Evolutionary conservation across 2,888 invertebrate genomes (phyloP).

Genomic region (Dynastes maya): DNA sequence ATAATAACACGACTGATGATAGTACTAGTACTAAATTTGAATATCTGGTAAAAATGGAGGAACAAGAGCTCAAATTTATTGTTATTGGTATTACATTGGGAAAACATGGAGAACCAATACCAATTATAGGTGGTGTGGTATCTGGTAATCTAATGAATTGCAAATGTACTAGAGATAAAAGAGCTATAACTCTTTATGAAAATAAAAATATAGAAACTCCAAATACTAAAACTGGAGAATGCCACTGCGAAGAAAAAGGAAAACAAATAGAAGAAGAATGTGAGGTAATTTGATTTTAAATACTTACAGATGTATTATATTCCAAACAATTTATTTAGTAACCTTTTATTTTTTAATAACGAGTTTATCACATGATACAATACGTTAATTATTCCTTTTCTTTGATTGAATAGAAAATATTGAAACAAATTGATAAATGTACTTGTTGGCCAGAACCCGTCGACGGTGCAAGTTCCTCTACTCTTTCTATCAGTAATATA

Average conservation of each 20-base stretch:
- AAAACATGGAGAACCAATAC: conserved; percentile 33
- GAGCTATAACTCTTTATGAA: background rate
- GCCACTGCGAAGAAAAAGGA: conserved; percentile 24
- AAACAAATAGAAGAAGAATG: conserved; percentile 11
- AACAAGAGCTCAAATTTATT: conserved; percentile 17
- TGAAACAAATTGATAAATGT: conserved; percentile 26
- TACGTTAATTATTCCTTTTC: background rate
- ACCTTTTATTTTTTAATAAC: background rate
- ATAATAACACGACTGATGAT: background rate
- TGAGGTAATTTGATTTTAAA: background rate
- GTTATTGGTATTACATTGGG: conserved; percentile 43
- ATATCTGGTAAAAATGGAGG: conserved; percentile 24
- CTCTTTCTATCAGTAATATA: conserved; percentile 15
- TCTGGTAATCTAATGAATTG: background rate
- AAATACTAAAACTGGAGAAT: background rate
- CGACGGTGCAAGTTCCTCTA: conserved; percentile 25
- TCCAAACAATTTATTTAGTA: background rate
- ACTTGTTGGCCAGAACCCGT: conserved; percentile 40
- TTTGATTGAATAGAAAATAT: background rate
- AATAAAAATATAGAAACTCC: background rate
- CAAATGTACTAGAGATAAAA: conserved; percentile 25
- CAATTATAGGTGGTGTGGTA: conserved; percentile 46
- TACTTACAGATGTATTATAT: background rate
- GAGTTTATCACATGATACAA: no score
- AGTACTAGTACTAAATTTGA: conserved; percentile 1